A percentile compares a stretch with the other conserved stretches of the same genome.
phyloP scores from a whole-genome alignment of 2,888 invertebrate species.

The Nomada flava region DNA sequence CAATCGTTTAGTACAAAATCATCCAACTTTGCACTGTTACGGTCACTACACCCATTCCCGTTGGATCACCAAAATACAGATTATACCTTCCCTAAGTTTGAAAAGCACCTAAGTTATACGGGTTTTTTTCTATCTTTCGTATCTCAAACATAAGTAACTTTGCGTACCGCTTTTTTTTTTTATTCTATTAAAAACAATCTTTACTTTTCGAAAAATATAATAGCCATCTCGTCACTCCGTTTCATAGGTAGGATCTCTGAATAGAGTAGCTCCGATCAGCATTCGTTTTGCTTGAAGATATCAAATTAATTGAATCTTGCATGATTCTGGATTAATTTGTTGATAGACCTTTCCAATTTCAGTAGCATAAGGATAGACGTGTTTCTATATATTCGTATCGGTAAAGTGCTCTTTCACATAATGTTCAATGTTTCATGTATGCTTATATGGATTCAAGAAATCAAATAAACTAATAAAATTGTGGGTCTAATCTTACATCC shows the following conservation, averaged over 20 bases:
- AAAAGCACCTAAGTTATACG: constrained; percentile 63
- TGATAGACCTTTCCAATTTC: constrained; percentile 72
- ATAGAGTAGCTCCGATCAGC: constrained; percentile 57
- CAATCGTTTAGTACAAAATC: constrained; percentile 70
- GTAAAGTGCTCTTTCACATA: constrained; percentile 47
- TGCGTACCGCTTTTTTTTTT: constrained; percentile 50
- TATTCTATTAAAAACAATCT: constrained; percentile 52
- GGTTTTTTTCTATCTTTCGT: constrained; percentile 33
- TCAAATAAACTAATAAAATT: constrained; percentile 63
- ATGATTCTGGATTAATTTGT: constrained; percentile 54
- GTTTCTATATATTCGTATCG: constrained; percentile 48
- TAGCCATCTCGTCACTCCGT: constrained; percentile 43
- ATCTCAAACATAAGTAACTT: constrained; percentile 49
- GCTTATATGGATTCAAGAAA: constrained; percentile 49
- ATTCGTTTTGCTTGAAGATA: constrained; percentile 60
- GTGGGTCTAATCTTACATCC: constrained; percentile 54
- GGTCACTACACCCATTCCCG: constrained; percentile 72
- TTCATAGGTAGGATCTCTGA: constrained; percentile 59
- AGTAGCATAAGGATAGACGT: constrained; percentile 44
- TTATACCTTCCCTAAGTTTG: constrained; percentile 64
- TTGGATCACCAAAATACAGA: constrained; percentile 69
- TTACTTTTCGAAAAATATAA: constrained; percentile 61
- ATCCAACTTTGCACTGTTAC: constrained; percentile 67
- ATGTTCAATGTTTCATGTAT: constrained; percentile 43
- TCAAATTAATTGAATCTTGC: constrained; percentile 61